Conservation (phyloP, 2,797 vertebrate species). For the Apogon hyalosoma region DNA sequence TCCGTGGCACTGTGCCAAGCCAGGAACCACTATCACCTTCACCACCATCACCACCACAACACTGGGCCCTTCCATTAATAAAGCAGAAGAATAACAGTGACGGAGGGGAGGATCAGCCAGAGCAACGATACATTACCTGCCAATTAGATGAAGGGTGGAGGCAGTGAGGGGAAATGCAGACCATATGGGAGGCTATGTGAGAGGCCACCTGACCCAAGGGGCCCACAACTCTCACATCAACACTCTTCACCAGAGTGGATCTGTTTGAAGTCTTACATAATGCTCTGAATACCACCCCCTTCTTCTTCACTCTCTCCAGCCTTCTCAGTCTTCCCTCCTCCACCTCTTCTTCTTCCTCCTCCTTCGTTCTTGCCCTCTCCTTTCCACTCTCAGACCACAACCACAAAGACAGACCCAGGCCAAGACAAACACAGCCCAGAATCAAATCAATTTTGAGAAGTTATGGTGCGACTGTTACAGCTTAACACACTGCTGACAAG, state of each 20-base stretch:
- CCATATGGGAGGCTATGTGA: conserved; percentile 83
- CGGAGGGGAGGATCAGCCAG: conserved; percentile 50
- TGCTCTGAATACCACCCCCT: conserved; percentile 63
- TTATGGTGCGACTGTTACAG: conserved; percentile 67
- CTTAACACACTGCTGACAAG: conserved; percentile 74
- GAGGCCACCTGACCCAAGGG: conserved; percentile 82
- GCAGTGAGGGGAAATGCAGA: conserved; percentile 72
- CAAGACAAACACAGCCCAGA: conserved; percentile 80
- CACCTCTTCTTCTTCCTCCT: conserved; percentile 22
- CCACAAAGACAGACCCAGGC: conserved; percentile 60
- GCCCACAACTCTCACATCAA: conserved; percentile 77
- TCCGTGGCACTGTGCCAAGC: conserved; percentile 76
- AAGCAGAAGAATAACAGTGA: conserved; percentile 60
- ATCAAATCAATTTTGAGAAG: conserved; percentile 77
- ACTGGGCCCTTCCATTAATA: conserved; percentile 70
- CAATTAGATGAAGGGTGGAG: conserved; percentile 78
- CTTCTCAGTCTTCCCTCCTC: conserved; percentile 27
- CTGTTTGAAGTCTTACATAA: conserved; percentile 84
- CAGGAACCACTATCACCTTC: conserved; percentile 64
- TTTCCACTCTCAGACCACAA: conserved; percentile 71
- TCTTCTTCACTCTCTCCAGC: conserved; percentile 35
- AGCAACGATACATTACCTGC: conserved; percentile 83
- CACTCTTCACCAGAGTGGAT: conserved; percentile 69
- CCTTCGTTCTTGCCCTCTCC: conserved; percentile 53
- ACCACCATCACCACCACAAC: conserved; percentile 36